Percentiles rank a stretch among this genome's conserved stretches.
Evolutionary conservation across 2,797 vertebrate species (phyloP).

Genomic region (Enteromius radiatus): DNA sequence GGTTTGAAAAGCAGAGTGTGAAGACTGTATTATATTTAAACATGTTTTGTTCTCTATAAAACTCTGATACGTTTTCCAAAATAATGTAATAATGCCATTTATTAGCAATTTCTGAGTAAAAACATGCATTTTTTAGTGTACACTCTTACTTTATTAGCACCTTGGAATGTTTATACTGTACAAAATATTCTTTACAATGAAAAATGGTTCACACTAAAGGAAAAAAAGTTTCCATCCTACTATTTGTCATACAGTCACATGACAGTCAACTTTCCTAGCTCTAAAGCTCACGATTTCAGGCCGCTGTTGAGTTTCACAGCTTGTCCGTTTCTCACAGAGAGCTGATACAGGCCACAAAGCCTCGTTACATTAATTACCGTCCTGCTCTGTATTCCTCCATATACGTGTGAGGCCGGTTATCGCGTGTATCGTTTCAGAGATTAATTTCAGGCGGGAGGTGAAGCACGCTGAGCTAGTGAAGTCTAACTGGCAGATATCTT

Average conservation of each 20-base stretch:
- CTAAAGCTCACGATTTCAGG: slow-evolving; percentile 49
- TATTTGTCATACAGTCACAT: background rate
- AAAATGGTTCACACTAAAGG: background rate
- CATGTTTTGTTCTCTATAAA: background rate
- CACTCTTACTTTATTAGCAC: background rate
- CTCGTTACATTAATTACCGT: slow-evolving; percentile 66
- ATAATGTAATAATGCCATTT: background rate
- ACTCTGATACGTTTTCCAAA: background rate
- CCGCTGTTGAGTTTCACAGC: slow-evolving; percentile 65
- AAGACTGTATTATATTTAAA: background rate
- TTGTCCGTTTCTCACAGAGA: slow-evolving; percentile 52
- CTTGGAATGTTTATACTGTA: background rate
- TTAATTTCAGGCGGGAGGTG: slow-evolving; percentile 64
- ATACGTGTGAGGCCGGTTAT: slow-evolving; percentile 27
- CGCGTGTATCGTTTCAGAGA: slow-evolving; percentile 54
- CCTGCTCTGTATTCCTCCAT: slow-evolving; percentile 47
- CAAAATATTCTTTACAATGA: background rate
- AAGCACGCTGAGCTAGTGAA: slow-evolving; percentile 47
- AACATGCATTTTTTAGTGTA: background rate
- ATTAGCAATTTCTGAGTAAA: background rate
- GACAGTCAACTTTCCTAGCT: background rate
- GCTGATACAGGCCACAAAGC: slow-evolving; percentile 60
- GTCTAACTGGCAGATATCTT: slow-evolving; percentile 65
- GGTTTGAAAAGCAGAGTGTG: background rate
- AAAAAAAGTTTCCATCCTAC: background rate